Evolutionary conservation across 2,888 invertebrate species (phyloP).

Genomic region (Leptodirus hochenwartii): DNA sequence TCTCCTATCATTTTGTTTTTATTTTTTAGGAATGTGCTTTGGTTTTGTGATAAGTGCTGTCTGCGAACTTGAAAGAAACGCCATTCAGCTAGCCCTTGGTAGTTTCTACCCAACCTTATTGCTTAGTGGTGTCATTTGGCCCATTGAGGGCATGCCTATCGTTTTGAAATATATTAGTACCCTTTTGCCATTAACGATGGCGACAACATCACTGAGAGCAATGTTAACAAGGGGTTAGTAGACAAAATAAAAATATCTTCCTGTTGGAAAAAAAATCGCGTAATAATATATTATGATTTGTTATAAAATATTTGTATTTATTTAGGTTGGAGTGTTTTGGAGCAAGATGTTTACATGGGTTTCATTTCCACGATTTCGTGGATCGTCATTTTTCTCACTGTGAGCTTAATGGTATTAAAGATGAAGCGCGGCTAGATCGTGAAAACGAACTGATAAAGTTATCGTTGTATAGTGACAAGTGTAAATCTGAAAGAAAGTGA

Average conservation of each 20-base stretch:
- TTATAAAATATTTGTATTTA: no score
- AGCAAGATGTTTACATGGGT: constrained; percentile 73
- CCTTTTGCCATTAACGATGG: constrained; percentile 72
- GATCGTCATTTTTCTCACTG: constrained; percentile 66
- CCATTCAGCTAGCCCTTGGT: constrained; percentile 81
- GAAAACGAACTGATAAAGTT: no score
- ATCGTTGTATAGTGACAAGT: no score
- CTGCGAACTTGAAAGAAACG: constrained; percentile 81
- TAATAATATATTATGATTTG: no score
- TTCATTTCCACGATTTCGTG: constrained; percentile 71
- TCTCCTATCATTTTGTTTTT: no score
- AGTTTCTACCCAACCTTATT: constrained; percentile 89
- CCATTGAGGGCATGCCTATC: constrained; percentile 87
- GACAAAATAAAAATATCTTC: no score
- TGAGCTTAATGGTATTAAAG: constrained; percentile 63
- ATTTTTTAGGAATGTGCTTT: constrained; percentile 87
- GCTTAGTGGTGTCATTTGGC: constrained; percentile 91
- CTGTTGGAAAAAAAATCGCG: no score
- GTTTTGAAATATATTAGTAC: constrained; percentile 60
- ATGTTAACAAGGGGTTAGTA: constrained; percentile 75
- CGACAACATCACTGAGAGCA: constrained; percentile 78
- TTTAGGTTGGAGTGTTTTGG: constrained; percentile 67
- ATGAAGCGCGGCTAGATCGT: constrained; percentile 69
- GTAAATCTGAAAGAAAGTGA: no score
- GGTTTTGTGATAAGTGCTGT: constrained; percentile 88